Evolutionary conservation across 2,797 vertebrate genomes (phyloP).

Genomic region (Takifugu rubripes): DNA sequence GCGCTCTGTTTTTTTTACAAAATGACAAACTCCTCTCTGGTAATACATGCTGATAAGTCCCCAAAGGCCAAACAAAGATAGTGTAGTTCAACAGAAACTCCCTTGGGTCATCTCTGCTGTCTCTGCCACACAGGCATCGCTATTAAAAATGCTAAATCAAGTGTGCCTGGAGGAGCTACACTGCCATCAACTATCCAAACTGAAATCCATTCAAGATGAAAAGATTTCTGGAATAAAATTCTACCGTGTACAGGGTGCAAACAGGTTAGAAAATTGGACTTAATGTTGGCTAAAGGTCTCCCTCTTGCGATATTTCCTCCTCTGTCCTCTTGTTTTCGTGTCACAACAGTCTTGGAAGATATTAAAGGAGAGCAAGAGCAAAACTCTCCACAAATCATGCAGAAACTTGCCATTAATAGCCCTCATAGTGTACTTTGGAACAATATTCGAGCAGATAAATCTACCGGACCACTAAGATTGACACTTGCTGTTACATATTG

Average conservation of each 20-base stretch:
- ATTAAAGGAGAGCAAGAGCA: conserved; percentile 18
- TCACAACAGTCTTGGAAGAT: conserved; percentile 35
- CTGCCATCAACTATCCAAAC: neutral
- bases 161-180: no score
- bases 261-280: conserved; percentile 14
- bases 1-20: conserved; percentile 21
- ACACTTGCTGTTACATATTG: neutral
- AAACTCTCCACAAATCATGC: no score
- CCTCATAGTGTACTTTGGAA: conserved; percentile 22
- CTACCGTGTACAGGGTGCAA: neutral
- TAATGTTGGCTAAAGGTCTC: conserved; percentile 28
- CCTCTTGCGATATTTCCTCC: conserved; percentile 5
- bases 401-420: conserved; percentile 6
- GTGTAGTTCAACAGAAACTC: conserved; percentile 12
- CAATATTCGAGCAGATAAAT: conserved; percentile 1
- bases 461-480: no score
- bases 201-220: conserved; percentile 35
- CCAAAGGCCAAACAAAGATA: conserved; percentile 31
- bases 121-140: conserved; percentile 11
- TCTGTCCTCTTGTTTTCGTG: conserved; percentile 22
- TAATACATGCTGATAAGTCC: conserved; percentile 27
- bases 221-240: conserved; percentile 38
- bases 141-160: neutral
- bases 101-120: conserved; percentile 3
- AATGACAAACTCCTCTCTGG: conserved; percentile 35